Base-by-base conservation (phyloP, 2,888 invertebrate species). In the Acleris laterana region DNA sequence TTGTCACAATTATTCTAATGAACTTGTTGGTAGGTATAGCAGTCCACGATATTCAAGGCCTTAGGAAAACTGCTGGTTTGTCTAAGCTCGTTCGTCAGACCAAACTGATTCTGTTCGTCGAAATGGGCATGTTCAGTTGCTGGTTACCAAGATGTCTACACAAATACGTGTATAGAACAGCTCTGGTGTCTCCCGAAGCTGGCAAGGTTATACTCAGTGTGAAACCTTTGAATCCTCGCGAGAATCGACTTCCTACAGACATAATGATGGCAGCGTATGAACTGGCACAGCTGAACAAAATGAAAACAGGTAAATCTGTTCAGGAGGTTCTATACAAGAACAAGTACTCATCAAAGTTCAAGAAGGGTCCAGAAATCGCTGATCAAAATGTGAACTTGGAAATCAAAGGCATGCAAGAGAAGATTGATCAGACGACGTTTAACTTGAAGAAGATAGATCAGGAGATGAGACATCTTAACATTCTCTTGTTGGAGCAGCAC, bases 1-100 rank as follows among this genome's bases (percentile, higher is more conserved):
- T 97, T 81, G 97, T 97, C 0, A 97, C 97, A 0, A 96, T 97
- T 16, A 96, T 97, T 58, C 84, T 97, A 52, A 97, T 97, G 97
- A 97, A 97, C 87, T 88, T 97, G 3, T 91, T 97, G 0, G 97
- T 97, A 5, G 97, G 97, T 86, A 97, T 97, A 65, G 97, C 97
- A 0, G 97, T 97, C 0, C 97, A 97, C 70, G 97, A 97, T 80
- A 97, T 97, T 69, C 97, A 97, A 83, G 97, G 97, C 0, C 87
- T 97, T 0, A 95, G 97, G 69, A 97, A 97, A 89, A 97, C 97
- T 0, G 97, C 97, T 0, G 97, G 96, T 0, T 87, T 97, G 0
- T 96, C 96, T 0, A 97, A 97, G 78, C 90, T 97, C 17, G 97
- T 97, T 1, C 93, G 97, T 28, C 97, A 97, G 84, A 97, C 97